phyloP scores from a whole-genome alignment of 92 coral and sea anemone species.

The Heteractis magnifica region DNA sequence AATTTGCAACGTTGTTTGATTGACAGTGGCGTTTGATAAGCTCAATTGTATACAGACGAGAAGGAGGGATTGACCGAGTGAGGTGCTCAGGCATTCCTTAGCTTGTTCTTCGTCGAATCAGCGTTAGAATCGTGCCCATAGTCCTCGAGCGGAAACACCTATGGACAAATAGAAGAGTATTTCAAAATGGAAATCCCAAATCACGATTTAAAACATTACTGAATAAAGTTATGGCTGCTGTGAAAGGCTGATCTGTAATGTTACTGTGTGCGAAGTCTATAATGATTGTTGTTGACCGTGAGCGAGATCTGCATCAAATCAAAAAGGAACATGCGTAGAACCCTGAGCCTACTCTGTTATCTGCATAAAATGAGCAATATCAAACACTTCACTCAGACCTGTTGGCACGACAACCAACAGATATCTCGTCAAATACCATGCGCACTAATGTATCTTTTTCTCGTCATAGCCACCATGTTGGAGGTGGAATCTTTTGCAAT shows the following conservation, averaged over 20 bases:
- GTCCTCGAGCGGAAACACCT: slow-evolving; percentile 49
- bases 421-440: neutral
- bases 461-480: neutral
- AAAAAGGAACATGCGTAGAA: neutral
- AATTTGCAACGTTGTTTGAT: slow-evolving; percentile 22
- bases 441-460: neutral
- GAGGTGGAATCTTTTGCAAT: no score
- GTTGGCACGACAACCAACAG: neutral
- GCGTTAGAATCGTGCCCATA: slow-evolving; percentile 54
- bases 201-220: neutral
- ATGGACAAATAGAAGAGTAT: slow-evolving; percentile 43
- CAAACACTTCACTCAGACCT: neutral
- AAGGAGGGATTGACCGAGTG: no score
- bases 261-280: neutral
- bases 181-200: slow-evolving; percentile 32
- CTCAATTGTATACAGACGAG: slow-evolving; percentile 16
- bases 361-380: slow-evolving; percentile 22
- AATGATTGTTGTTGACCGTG: neutral
- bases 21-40: slow-evolving; percentile 22
- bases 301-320: neutral
- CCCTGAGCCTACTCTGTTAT: slow-evolving; percentile 11
- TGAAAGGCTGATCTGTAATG: no score
- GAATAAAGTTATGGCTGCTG: neutral
- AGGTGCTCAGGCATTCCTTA: slow-evolving; percentile 24
- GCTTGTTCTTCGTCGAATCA: slow-evolving; percentile 27